Evolutionary conservation across 2,113 vertebrate species (phyloP).

Genomic region (Poeciliopsis turrubarensis): DNA sequence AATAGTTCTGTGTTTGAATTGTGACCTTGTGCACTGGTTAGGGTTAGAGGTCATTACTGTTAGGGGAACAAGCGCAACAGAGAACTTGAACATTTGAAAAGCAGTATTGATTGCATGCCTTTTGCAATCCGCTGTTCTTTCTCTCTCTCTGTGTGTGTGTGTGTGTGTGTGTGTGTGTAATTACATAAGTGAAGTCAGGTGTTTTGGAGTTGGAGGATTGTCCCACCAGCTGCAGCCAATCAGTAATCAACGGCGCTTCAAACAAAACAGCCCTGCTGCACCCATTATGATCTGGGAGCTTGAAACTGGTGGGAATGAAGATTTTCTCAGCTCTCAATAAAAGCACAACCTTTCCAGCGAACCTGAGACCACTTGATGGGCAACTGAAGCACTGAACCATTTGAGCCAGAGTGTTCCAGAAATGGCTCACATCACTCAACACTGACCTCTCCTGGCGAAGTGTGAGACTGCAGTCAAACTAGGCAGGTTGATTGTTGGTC

Average conservation of each 20-base stretch:
- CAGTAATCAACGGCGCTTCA: not conserved
- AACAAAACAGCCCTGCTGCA: not conserved
- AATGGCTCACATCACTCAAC: too few species aligned
- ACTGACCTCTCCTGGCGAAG: too few species aligned
- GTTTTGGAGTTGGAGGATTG: not conserved
- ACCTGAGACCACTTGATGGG: not conserved
- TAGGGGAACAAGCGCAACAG: not conserved
- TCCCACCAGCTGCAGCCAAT: not conserved
- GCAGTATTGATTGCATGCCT: too few species aligned
- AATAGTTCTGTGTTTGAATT: too few species aligned
- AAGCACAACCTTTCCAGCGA: not conserved
- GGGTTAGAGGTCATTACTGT: not conserved
- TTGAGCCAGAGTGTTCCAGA: too few species aligned
- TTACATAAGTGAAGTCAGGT: not conserved
- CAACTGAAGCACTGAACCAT: not conserved
- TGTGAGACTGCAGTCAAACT: too few species aligned
- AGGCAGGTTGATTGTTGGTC: too few species aligned
- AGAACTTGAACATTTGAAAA: too few species aligned
- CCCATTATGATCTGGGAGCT: not conserved
- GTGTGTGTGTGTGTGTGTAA: not conserved
- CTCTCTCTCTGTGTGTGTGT: not conserved
- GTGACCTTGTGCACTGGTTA: too few species aligned
- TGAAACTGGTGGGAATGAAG: not conserved
- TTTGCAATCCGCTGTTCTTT: too few species aligned
- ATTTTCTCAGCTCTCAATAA: not conserved